Evolutionary conservation across 2,797 vertebrate genomes (phyloP).

Genomic region (Malacoctenus gilli): DNA sequence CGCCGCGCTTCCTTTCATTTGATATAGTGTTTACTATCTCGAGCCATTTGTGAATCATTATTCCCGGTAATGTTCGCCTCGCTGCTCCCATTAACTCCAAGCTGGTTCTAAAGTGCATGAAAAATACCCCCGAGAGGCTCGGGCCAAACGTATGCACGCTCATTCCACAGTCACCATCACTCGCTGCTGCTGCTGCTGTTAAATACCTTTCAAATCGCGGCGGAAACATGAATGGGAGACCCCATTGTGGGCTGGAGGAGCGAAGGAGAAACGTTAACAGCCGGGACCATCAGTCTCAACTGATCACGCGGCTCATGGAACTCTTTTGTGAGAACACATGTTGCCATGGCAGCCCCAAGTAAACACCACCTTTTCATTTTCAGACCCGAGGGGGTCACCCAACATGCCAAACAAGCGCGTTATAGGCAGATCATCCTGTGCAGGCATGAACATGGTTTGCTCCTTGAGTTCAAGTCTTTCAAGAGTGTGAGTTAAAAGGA

Average conservation of each 20-base stretch:
- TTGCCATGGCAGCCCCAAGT: too few species aligned
- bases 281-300: not conserved
- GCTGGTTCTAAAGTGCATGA: conserved; percentile 43
- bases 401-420: too few species aligned
- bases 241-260: not conserved
- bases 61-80: conserved; percentile 41
- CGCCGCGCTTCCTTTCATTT: conserved; percentile 43
- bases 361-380: too few species aligned
- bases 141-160: conserved; percentile 28
- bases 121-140: conserved; percentile 46
- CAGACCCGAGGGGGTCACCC: too few species aligned
- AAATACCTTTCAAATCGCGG: conserved; percentile 30
- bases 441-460: conserved; percentile 2
- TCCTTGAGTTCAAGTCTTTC: not conserved
- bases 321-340: too few species aligned
- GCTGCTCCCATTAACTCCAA: conserved; percentile 47
- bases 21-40: conserved; percentile 50
- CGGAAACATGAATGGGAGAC: too few species aligned
- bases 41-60: conserved; percentile 51
- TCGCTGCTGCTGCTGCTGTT: conserved; percentile 17
- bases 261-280: not conserved
- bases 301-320: not conserved
- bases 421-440: conserved; percentile 5
- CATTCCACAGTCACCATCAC: conserved; percentile 26
- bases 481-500: not conserved